phyloP scores from a whole-genome alignment of 92 coral and sea anemone species.

The Zoanthus gigantus region DNA sequence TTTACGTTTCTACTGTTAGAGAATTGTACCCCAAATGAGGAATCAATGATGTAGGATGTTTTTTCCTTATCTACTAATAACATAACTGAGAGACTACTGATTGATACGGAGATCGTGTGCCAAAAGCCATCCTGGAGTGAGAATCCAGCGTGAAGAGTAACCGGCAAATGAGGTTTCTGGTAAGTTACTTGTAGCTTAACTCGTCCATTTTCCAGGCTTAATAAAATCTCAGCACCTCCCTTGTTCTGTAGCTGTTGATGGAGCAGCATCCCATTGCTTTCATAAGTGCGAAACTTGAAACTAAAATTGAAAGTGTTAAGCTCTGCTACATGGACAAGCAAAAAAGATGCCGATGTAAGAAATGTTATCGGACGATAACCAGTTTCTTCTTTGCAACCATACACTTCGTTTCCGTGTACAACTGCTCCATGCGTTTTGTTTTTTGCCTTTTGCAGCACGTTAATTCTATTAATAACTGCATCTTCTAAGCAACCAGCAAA shows the following conservation, averaged over 20 bases:
- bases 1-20: slow-evolving; percentile 54
- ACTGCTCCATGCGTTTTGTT: slow-evolving; percentile 38
- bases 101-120: slow-evolving; percentile 74
- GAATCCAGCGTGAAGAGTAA: slow-evolving; percentile 57
- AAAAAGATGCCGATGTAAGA: slow-evolving; percentile 67
- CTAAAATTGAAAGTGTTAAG: slow-evolving; percentile 60
- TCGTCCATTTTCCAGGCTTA: slow-evolving; percentile 67
- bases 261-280: slow-evolving; percentile 75
- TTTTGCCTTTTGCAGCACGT: slow-evolving; percentile 58
- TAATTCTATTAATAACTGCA: slow-evolving; percentile 50
- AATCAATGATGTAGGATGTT: slow-evolving; percentile 19
- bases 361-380: slow-evolving; percentile 76
- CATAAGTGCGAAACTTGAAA: slow-evolving; percentile 87
- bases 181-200: slow-evolving; percentile 67
- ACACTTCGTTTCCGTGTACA: slow-evolving; percentile 52
- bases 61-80: slow-evolving; percentile 69
- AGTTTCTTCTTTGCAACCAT: slow-evolving; percentile 35
- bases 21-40: slow-evolving; percentile 38
- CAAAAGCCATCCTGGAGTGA: slow-evolving; percentile 80
- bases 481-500: slow-evolving; percentile 88
- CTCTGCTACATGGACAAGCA: slow-evolving; percentile 53
- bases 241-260: slow-evolving; percentile 56
- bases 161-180: slow-evolving; percentile 39
- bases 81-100: slow-evolving; percentile 60
- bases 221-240: slow-evolving; percentile 55